Percentiles rank a stretch among this genome's conserved stretches.
Conservation (phyloP, 2,113 vertebrate species). For the Hipposideros armiger region DNA sequence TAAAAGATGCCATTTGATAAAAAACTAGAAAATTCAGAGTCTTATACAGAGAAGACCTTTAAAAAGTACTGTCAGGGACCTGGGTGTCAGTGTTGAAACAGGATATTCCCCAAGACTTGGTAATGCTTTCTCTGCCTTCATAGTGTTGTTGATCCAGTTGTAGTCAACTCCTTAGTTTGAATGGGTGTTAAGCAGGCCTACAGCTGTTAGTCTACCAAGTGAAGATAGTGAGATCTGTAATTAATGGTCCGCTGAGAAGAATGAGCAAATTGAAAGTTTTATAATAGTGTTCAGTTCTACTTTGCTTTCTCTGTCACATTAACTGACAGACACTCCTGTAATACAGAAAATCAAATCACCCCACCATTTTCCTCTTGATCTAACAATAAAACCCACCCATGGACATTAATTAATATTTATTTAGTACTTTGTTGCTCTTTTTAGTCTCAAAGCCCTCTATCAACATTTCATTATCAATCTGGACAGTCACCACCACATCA, state of each 20-base stretch:
- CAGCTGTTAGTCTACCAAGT: neutral
- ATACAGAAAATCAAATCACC: constrained; percentile 9
- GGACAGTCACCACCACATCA: neutral
- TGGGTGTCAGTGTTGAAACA: neutral
- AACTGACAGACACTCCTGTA: constrained; percentile 1
- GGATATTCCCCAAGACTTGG: neutral
- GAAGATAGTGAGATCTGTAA: neutral
- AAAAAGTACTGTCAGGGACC: neutral
- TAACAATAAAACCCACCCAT: constrained; percentile 27
- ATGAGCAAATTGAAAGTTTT: constrained; percentile 39
- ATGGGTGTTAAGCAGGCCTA: neutral
- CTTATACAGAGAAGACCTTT: neutral
- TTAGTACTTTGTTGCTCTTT: constrained; percentile 46
- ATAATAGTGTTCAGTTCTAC: neutral
- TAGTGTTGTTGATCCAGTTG: neutral
- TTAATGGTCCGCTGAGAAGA: neutral
- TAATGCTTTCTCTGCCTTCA: neutral
- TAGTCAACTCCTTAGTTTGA: neutral
- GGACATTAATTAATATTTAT: constrained; percentile 61
- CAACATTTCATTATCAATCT: constrained; percentile 59
- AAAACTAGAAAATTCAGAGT: neutral
- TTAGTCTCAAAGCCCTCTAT: constrained; percentile 40
- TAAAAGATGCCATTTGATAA: neutral
- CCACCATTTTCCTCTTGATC: neutral
- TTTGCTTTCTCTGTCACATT: constrained; percentile 27